Evolutionary conservation across 2,113 vertebrate genomes (phyloP).

Genomic region (Microtus richardsoni): DNA sequence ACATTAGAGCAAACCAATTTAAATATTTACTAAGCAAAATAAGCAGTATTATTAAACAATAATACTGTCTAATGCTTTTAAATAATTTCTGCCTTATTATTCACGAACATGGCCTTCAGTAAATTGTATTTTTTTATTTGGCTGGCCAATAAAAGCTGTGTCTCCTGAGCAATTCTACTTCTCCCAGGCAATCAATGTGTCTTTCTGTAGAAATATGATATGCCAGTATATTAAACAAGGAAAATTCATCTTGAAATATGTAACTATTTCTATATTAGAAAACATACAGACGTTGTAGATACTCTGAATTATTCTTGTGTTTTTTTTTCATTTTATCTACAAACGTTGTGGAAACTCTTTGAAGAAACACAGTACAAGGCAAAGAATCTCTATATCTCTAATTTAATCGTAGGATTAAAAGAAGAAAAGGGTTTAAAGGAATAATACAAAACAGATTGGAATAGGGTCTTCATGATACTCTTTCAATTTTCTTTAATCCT

Average conservation of each 20-base stretch:
- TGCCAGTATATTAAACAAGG: conserved; percentile 8
- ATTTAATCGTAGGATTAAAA: not conserved
- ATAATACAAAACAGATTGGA: not conserved
- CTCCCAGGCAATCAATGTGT: conserved; percentile 22
- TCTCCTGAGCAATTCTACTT: not conserved
- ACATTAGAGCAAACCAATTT: conserved; percentile 44
- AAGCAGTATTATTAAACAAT: conserved; percentile 56
- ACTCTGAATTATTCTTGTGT: not conserved
- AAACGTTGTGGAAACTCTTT: not conserved
- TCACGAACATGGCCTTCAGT: conserved; percentile 47
- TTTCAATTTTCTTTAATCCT: not conserved
- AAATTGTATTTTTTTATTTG: conserved; percentile 58
- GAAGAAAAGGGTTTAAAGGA: not conserved
- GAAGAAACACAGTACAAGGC: conserved; percentile 3
- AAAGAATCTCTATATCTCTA: not conserved
- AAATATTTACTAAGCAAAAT: conserved; percentile 73
- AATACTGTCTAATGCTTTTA: conserved; percentile 37
- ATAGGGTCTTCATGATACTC: conserved; percentile 4
- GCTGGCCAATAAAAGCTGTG: conserved; percentile 13
- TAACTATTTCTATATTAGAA: conserved; percentile 48
- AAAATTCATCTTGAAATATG: not conserved
- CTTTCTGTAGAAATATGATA: conserved; percentile 49
- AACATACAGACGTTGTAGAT: not conserved
- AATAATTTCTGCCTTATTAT: conserved; percentile 55
- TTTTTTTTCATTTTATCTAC: conserved; percentile 34